Base-by-base conservation (phyloP, 2,113 vertebrate genomes). In the Syngnathoides biaculeatus region DNA sequence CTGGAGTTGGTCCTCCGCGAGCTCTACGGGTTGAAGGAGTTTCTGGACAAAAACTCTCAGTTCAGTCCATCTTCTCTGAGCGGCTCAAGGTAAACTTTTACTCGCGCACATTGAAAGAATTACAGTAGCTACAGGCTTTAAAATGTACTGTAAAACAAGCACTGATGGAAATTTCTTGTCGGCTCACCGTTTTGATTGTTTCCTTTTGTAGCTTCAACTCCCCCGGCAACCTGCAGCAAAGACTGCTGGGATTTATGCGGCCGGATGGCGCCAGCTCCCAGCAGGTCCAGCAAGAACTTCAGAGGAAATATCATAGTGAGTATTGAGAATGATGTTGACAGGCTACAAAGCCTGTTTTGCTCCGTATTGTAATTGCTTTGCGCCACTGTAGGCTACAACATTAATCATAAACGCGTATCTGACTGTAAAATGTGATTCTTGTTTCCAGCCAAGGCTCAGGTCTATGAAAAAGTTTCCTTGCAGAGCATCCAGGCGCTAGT, bases 231-330 rank as follows among this genome's bases (percentile, higher is more conserved):
- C 86, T 96, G 10, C 97, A 95, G 7, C 96, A 98, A 72, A 92
- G 95, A 48, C 91, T 98, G 4, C 86, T 95, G 64, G 94, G 95
- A 69, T 95, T 96, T 82, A 94, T 96, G 91, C 91, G 95, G 17
- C 95, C 94, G 24, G 95, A 98, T 55, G 93, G 94, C 30, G 92
- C 93, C 79, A 94, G 83, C 83, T 94, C 95, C 68, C 97, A 98
- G 73, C 96, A 98, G 79, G 92, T 97, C 69, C 97, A 99, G 64
- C 97, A 98, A 75, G 97, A 98, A 22, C 93, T 98, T 4, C 97
- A 98, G 78, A 94, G 97, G 79, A 98, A 97, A 69, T 95, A 94
- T 15, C 95, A 98, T 53, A 95, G 97, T 98, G 87, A 84, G 89
- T 88, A 43, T 64, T 8, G 63, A 26, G 2, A 7, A 50, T 52